These are phyloP conservation scores for Archaeoteleia sp. DNA, from an alignment of 2,888 invertebrate species.

Conservation along the genomic window DNA sequence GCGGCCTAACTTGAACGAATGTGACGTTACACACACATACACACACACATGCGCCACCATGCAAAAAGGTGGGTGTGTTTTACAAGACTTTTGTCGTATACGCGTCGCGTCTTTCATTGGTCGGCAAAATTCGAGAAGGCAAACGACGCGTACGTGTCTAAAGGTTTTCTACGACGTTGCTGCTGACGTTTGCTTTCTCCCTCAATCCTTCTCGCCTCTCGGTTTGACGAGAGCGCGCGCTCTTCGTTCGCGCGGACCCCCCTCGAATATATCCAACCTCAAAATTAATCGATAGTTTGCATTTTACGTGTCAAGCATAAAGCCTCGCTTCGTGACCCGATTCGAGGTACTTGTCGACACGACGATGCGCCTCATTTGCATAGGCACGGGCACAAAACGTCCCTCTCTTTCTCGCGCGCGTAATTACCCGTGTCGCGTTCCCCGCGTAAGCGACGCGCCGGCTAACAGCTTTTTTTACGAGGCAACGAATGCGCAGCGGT, in stretches of 20 bases:
- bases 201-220: slow-evolving; percentile 45
- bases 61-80: slow-evolving; percentile 6
- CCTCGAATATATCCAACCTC: slow-evolving; percentile 57
- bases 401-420: slow-evolving; percentile 15
- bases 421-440: slow-evolving; percentile 32
- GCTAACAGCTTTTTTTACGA: slow-evolving; percentile 35
- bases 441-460: slow-evolving; percentile 16
- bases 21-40: too few relatives aligned
- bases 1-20: too few relatives aligned
- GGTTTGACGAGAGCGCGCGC: slow-evolving; percentile 38
- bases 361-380: slow-evolving; percentile 41
- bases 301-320: slow-evolving; percentile 67
- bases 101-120: slow-evolving; percentile 9
- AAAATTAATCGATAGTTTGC: slow-evolving; percentile 68
- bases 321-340: slow-evolving; percentile 64
- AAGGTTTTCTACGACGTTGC: slow-evolving; percentile 13
- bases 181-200: slow-evolving; percentile 52
- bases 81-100: not conserved
- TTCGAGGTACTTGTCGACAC: slow-evolving; percentile 56
- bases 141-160: slow-evolving; percentile 5
- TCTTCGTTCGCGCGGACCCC: slow-evolving; percentile 36
- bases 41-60: too few relatives aligned
- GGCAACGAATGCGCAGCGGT: slow-evolving; percentile 15
- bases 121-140: slow-evolving; percentile 17
- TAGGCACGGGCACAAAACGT: slow-evolving; percentile 25